Base-by-base conservation (phyloP, 1,140 invertebrate species). In the Anthonomus grandis region DNA sequence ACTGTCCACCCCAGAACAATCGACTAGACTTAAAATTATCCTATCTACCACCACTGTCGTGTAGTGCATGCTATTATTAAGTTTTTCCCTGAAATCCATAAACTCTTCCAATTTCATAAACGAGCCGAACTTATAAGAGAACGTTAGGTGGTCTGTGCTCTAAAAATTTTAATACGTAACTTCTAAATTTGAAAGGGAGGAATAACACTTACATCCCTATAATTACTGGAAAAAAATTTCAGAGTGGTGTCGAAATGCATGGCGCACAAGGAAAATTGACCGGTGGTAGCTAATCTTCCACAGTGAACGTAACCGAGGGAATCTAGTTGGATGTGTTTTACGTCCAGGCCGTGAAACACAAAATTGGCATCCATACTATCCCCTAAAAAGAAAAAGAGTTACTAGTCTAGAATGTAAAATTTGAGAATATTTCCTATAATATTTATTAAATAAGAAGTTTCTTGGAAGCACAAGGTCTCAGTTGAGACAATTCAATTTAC, bases 321-420 rank as follows among this genome's bases (percentile, higher is more conserved):
- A 76, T 97, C 93, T 70, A 95, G 78, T 71, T 97, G 95, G 58
- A 97, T 86, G 75, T 97, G 92, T 78, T 98, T 98, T 44, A 94
- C 82, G 67, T 97, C 94, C 69, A 97, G 75, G 42, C 76, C 76
- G 55, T 79, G 75, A 67, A 86, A 90, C 57, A 84, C 75, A 36
- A 76, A 74, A 59, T 86, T 83, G 37, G 87, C 89, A 3, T 82
- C 83, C n/a, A 79, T 68, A 59, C 81, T 81, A 64, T 83, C 86
- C 62, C 89, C 89, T 80, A 62, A 15, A 62, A 62, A 50, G 19
- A 2, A 34, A 13, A 12, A 12, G 31, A 2, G 3, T 13, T 2
- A 34, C 1, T 10, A 12, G 3, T 34, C 13, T 34, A n/a, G n/a
- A n/a, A n/a, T n/a, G n/a, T n/a, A n/a, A n/a, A n/a, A n/a, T n/a